Evolutionary conservation across 2,797 vertebrate species (phyloP), one percentile per base, ranked within the genome.

Genomic region (Helostoma temminkii): DNA sequence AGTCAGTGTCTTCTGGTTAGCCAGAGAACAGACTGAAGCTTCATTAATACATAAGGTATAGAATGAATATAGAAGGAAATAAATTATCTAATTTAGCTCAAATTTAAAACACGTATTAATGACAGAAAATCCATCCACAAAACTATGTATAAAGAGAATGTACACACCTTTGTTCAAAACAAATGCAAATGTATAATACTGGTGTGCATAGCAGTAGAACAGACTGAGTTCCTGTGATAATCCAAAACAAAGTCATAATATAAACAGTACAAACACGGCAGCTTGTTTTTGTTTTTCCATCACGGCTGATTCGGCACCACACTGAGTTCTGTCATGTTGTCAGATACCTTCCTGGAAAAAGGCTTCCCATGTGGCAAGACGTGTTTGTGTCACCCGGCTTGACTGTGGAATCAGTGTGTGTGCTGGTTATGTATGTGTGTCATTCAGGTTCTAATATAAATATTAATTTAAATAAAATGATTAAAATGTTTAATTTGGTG

Each of bases 261-360:
- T 24, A 67, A 81, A 57, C 72, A 72, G 56, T 25, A 21, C 58
- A 47, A 70, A 60, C 56, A 48, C 59, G 42, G 43, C 64, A 64
- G 73, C 66, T 64, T 84, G 59, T 73, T 78, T 86, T 87, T 80
- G 62, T 82, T 82, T 81, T 78, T 42, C 68, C 54, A 63, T 69
- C 70, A 66, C 6, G 34, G 36, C 63, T 69, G 74, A 48, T 47
- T 65, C 9, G 19, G 68, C 60, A 30, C 57, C 76, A 75, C 62
- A 62, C 48, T 55, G 80, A 77, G 73, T 48, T 74, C 71, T 87
- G 80, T 84, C 88, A 86, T 81, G 56, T 72, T 84, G 82, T 78
- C 82, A 80, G 68, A 76, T 58, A 14, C 48, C 60, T 88, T 85
- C 76, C 68, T 78, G 81, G 75, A 83, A 74, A 76, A 73, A 53